phyloP scores from a whole-genome alignment of 2,888 invertebrate species.

The Priapulus caudatus region DNA sequence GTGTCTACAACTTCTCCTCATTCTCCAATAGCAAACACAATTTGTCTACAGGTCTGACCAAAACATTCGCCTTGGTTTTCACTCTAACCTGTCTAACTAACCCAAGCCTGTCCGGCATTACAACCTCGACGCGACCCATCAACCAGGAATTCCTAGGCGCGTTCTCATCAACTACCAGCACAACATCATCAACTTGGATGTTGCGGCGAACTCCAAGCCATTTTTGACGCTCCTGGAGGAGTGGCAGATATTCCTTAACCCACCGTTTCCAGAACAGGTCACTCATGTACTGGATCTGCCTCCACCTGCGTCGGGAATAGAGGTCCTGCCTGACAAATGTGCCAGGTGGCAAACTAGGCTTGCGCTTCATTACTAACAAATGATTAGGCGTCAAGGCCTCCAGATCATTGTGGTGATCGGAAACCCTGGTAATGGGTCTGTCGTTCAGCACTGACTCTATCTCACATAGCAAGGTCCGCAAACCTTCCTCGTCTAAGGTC shows the following conservation, averaged over 20 bases:
- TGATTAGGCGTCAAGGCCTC: conserved; percentile 26
- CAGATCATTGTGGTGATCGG: conserved; percentile 11
- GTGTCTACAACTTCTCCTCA: too few relatives aligned
- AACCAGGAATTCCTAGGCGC: too few relatives aligned
- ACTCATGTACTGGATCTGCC: conserved; percentile 23
- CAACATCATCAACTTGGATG: too few relatives aligned
- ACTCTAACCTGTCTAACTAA: too few relatives aligned
- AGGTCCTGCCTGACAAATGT: conserved; percentile 19
- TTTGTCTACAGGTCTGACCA: too few relatives aligned
- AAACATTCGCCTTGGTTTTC: too few relatives aligned
- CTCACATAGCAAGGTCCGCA: conserved; percentile 17
- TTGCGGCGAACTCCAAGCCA: too few relatives aligned
- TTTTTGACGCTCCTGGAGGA: conserved; percentile 26
- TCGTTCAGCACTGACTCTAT: conserved; percentile 16
- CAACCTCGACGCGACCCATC: too few relatives aligned
- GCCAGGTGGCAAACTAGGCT: too few relatives aligned
- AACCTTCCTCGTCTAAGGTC: conserved; percentile 14
- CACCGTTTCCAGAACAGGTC: conserved; percentile 24
- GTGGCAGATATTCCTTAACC: conserved; percentile 25
- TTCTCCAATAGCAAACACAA: too few relatives aligned
- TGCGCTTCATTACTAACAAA: conserved; percentile 26
- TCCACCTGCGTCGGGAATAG: conserved; percentile 26
- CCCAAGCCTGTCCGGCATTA: too few relatives aligned
- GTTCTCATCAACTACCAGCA: too few relatives aligned
- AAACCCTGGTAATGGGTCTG: conserved; percentile 16